These are phyloP conservation scores for Standfussiana lucernea DNA, from an alignment of 2,888 invertebrate genomes.

Conservation along the genomic window DNA sequence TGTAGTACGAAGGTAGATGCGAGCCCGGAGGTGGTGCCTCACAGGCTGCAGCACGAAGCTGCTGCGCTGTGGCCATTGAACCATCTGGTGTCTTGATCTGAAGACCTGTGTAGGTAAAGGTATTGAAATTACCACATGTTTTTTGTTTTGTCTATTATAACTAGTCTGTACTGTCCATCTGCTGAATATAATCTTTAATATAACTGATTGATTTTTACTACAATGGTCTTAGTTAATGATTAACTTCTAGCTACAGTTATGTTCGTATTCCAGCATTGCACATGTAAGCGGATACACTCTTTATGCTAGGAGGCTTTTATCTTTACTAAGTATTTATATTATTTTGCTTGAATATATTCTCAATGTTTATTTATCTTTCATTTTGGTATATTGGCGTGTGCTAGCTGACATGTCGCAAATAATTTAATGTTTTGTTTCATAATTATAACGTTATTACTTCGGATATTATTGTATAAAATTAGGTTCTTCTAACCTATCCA, in stretches of 20 bases:
- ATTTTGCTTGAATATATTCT: too few species aligned
- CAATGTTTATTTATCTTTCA: too few species aligned
- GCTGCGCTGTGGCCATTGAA: constrained; percentile 90
- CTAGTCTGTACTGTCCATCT: not conserved
- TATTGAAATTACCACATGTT: not conserved
- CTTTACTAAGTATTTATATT: too few species aligned
- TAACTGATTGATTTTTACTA: too few species aligned
- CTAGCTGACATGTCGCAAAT: too few species aligned
- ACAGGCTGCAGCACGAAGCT: constrained; percentile 88
- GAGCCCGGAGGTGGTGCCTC: constrained; percentile 77
- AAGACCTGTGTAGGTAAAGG: constrained; percentile 76
- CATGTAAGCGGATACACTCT: not conserved
- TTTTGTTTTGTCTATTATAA: not conserved
- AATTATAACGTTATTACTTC: too few species aligned
- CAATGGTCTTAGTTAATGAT: not conserved
- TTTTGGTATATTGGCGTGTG: too few species aligned
- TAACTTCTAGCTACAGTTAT: not conserved
- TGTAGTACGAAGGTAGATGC: constrained; percentile 93
- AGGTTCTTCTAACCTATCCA: too few species aligned
- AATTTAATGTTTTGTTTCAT: too few species aligned
- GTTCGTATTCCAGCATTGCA: not conserved
- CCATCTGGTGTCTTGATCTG: constrained; percentile 90
- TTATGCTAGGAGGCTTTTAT: too few species aligned
- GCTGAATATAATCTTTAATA: too few species aligned
- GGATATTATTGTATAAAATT: too few species aligned